Evolutionary conservation across 2,888 invertebrate species (phyloP), one percentile per base, ranked within the genome.

Genomic region (Cephus nigrinus): DNA sequence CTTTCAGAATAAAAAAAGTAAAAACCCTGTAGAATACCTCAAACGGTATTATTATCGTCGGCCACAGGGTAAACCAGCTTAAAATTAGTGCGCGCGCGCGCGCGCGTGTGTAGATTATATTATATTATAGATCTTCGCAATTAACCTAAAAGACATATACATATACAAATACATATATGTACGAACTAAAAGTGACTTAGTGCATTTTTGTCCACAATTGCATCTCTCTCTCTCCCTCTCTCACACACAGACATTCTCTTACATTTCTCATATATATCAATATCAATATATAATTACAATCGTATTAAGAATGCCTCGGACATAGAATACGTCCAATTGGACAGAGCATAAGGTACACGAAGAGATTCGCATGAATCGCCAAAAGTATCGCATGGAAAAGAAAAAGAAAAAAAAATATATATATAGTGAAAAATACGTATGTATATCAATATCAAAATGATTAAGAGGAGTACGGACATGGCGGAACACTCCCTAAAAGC

Each of bases 121-220:
- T 40, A 15, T 32, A 31, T 32, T 31, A 71, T 31, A 71, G 71
- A 71, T 71, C 71, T 71, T 71, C 12, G 12, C 71, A 33, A 33
- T 71, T 31, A 71, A 31, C 71, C 71, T 71, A 71, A 71, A 71
- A 5, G 12, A 71, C 31, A 32, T 31, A 69, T 32, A 71, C 71
- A 33, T 71, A 71, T 33, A 12, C 15, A 71, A n/a, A 71, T 33
- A 33, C 33, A 71, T 33, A 68, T 34, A 23, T 23, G 30, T 77
- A 77, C 55, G 31, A 78, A 78, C 78, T 78, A 78, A 78, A 78
- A 71, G 72, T 78, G 78, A 78, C 78, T 78, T 73, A 75, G 78
- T 78, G 72, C 72, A 73, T 78, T 78, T 69, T 75, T 71, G 75
- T 72, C 35, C 69, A 69, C 30, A 69, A 30, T 75, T 33, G 35